Evolutionary conservation across 1,140 invertebrate genomes (phyloP), one percentile per base, ranked within the genome.

Genomic region (Glomeris maerens): DNA sequence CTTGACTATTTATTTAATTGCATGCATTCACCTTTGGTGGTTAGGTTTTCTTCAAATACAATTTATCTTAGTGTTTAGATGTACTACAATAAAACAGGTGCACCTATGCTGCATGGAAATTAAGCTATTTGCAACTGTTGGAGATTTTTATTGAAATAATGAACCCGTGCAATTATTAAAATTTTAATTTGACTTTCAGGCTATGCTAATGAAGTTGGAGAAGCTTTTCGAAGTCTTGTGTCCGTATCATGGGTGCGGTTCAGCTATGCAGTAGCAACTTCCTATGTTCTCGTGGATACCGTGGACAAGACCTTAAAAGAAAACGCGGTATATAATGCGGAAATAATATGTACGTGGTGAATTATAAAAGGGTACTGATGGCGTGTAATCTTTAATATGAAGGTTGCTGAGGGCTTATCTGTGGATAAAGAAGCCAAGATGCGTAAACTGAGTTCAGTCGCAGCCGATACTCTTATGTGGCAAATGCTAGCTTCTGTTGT

Each of bases 201-300:
- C 25, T 96, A 95, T 70, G 77, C 88, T 21, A 96, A 97, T 71
- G 92, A 97, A 72, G 80, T 96, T 1, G 92, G 92, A 2, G 91
- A 97, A 71, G 77, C 90, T 3, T 94, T 96, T 67, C 72, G 91
- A 38, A 74, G 80, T 1, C 63, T 88, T 28, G 76, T 94, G 17
- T 78, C 80, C 46, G 72, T 75, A 20, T 78, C 75, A 55, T 63
- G 79, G 49, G 89, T 95, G 13, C 72, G 77, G 56, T 67, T 76
- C 2, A 83, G 79, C 59, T 97, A 96, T 66, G 78, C 74, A 3
- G 68, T 92, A 20, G 80, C 91, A 27, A 79, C 78, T 61, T 74
- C 74, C 3, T 96, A 97, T 65, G 88, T 93, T 0, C 61, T 90
- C 27, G 85, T 86, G 3, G 91, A 95, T 63, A 87, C 89, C 27